Percentiles rank a stretch among this genome's conserved stretches.
Conservation (phyloP, 2,888 invertebrate species). For the Drosophila crucigera region DNA sequence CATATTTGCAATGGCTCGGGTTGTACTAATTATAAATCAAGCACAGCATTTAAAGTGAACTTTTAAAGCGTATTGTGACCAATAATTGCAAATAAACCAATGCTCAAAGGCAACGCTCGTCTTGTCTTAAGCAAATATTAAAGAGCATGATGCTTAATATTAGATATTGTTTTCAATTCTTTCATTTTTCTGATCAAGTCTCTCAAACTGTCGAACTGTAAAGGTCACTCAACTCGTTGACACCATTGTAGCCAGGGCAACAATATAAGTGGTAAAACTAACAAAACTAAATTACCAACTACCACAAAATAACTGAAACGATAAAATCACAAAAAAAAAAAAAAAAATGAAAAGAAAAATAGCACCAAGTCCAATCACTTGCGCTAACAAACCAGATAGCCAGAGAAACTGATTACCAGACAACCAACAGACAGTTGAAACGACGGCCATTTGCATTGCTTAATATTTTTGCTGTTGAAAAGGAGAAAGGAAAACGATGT, state of each 20-base stretch:
- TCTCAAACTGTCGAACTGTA: background rate
- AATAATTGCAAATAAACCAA: too few relatives aligned
- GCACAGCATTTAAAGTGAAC: too few relatives aligned
- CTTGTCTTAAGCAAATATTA: background rate
- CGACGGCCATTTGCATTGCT: constrained; percentile 48
- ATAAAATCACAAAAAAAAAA: background rate
- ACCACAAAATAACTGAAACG: background rate
- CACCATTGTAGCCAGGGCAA: constrained; percentile 2
- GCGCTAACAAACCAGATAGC: constrained; percentile 29
- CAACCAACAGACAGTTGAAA: constrained; percentile 25
- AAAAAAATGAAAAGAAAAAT: background rate
- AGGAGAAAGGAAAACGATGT: background rate
- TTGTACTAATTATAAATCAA: background rate
- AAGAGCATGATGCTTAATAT: background rate
- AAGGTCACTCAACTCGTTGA: constrained; percentile 36
- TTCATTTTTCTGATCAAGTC: background rate
- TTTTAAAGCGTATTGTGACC: background rate
- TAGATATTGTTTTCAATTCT: background rate
- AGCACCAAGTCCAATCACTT: constrained; percentile 30
- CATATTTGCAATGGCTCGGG: background rate
- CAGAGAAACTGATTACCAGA: constrained; percentile 8
- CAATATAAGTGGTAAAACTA: constrained; percentile 27
- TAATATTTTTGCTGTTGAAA: constrained; percentile 1
- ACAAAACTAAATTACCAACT: constrained; percentile 13
- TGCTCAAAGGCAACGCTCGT: background rate